phyloP scores from a whole-genome alignment of 2,888 invertebrate species.

The Hypomecis atomaria region DNA sequence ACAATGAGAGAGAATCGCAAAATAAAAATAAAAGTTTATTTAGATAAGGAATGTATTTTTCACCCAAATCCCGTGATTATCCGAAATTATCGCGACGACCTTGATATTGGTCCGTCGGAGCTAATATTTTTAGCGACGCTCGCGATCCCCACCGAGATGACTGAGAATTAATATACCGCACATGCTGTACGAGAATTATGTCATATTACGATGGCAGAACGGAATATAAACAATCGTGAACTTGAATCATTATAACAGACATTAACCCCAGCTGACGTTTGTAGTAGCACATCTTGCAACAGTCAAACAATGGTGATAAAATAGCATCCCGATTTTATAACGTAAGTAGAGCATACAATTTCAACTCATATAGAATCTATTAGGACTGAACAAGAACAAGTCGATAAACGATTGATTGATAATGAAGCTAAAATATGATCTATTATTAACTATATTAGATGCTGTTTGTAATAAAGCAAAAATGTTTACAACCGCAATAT shows the following conservation, averaged over 20 bases:
- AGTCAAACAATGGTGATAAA: slow-evolving; percentile 5
- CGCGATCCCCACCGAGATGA: slow-evolving; percentile 64
- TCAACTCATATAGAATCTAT: neutral
- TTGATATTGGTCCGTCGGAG: slow-evolving; percentile 74
- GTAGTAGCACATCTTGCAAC: too few relatives aligned
- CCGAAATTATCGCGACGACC: slow-evolving; percentile 61
- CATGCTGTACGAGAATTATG: slow-evolving; percentile 60
- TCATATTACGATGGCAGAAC: slow-evolving; percentile 57
- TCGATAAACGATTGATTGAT: slow-evolving; percentile 15
- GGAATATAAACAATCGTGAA: slow-evolving; percentile 58
- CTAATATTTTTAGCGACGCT: slow-evolving; percentile 75
- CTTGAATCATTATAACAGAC: slow-evolving; percentile 43
- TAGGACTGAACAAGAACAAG: slow-evolving; percentile 1
- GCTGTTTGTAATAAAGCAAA: slow-evolving; percentile 1
- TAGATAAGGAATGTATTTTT: slow-evolving; percentile 28
- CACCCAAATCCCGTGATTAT: slow-evolving; percentile 45
- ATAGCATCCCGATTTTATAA: neutral
- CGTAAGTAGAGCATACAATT: neutral
- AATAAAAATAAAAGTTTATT: slow-evolving; percentile 12
- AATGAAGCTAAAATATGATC: slow-evolving; percentile 5
- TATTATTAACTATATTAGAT: neutral
- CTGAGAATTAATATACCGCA: slow-evolving; percentile 68
- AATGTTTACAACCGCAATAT: slow-evolving; percentile 4
- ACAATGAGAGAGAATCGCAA: neutral
- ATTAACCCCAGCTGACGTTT: slow-evolving; percentile 28